phyloP scores from a whole-genome alignment of 2,797 vertebrate genomes.

The Synanceia verrucosa region DNA sequence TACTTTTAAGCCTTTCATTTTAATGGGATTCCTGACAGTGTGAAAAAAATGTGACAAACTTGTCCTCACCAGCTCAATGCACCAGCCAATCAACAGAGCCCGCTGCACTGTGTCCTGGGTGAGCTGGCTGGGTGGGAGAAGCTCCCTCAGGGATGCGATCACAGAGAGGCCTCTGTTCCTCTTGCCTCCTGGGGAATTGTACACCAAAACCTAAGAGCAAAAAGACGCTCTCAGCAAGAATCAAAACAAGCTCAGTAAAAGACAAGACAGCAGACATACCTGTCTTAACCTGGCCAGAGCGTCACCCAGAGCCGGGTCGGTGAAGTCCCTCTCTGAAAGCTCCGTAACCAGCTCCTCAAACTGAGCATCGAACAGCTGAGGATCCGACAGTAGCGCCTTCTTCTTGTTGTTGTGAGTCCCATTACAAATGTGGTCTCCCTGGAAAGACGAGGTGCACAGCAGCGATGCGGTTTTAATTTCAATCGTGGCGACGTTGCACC shows the following conservation, averaged over 20 bases:
- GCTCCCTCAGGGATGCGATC: slow-evolving; percentile 83
- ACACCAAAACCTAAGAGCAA: slow-evolving; percentile 84
- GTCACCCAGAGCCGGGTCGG: slow-evolving; percentile 83
- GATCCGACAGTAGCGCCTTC: slow-evolving; percentile 70
- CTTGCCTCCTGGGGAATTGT: slow-evolving; percentile 90
- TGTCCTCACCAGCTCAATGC: slow-evolving; percentile 90
- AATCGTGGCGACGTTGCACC: slow-evolving; percentile 4
- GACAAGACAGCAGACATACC: slow-evolving; percentile 40
- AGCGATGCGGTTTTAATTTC: background rate
- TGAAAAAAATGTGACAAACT: too few relatives aligned
- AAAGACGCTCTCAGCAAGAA: background rate
- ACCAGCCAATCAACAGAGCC: slow-evolving; percentile 92
- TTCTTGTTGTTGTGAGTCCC: slow-evolving; percentile 61
- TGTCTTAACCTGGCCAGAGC: slow-evolving; percentile 82
- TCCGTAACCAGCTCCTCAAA: slow-evolving; percentile 88
- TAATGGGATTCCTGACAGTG: too few relatives aligned
- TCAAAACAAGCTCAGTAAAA: background rate
- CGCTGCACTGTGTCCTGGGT: slow-evolving; percentile 79
- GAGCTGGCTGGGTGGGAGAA: slow-evolving; percentile 78
- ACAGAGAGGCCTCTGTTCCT: slow-evolving; percentile 92
- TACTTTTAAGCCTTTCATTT: too few relatives aligned
- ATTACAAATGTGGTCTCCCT: slow-evolving; percentile 76
- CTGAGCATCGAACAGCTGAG: slow-evolving; percentile 83
- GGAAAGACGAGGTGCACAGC: slow-evolving; percentile 42
- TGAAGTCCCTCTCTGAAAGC: slow-evolving; percentile 84